These are phyloP conservation scores for Dicyrtomina minuta DNA, from an alignment of 2,888 invertebrate species.

Conservation along the genomic window DNA sequence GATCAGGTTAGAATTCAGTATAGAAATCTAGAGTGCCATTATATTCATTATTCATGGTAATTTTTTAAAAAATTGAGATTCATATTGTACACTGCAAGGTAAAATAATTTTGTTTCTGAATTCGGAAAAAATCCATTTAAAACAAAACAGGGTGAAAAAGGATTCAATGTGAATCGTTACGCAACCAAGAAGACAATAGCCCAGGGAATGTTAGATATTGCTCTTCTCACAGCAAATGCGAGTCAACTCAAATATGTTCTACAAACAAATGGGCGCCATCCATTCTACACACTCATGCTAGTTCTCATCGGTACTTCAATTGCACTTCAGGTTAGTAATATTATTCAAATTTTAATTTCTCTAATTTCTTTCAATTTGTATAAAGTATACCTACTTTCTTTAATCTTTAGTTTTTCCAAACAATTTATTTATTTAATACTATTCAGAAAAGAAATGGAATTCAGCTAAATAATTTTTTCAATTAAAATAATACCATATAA, in stretches of 20 bases:
- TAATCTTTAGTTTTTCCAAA: too few relatives aligned
- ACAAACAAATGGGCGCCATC: slow-evolving; percentile 73
- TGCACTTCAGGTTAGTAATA: slow-evolving; percentile 72
- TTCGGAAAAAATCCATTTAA: too few relatives aligned
- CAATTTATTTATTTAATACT: too few relatives aligned
- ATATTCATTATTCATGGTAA: too few relatives aligned
- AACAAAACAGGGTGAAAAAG: too few relatives aligned
- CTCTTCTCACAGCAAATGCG: slow-evolving; percentile 73
- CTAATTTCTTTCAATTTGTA: background rate
- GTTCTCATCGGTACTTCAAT: slow-evolving; percentile 78
- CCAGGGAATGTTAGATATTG: slow-evolving; percentile 86
- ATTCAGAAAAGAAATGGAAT: background rate
- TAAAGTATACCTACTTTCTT: background rate
- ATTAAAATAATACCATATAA: too few relatives aligned
- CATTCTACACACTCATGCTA: slow-evolving; percentile 80
- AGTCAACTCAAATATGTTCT: slow-evolving; percentile 84
- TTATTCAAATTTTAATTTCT: background rate
- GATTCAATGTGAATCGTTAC: slow-evolving; percentile 79
- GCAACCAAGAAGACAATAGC: slow-evolving; percentile 90
- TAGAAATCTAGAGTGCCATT: too few relatives aligned
- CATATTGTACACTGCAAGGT: too few relatives aligned
- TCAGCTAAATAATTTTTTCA: background rate
- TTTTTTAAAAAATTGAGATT: too few relatives aligned
- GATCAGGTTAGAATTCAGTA: slow-evolving; percentile 23
- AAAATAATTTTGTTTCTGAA: too few relatives aligned